A percentile compares a stretch with the other conserved stretches of the same genome.
phyloP scores from a whole-genome alignment of 2,888 invertebrate genomes.

The Lamellibrachia columna region DNA sequence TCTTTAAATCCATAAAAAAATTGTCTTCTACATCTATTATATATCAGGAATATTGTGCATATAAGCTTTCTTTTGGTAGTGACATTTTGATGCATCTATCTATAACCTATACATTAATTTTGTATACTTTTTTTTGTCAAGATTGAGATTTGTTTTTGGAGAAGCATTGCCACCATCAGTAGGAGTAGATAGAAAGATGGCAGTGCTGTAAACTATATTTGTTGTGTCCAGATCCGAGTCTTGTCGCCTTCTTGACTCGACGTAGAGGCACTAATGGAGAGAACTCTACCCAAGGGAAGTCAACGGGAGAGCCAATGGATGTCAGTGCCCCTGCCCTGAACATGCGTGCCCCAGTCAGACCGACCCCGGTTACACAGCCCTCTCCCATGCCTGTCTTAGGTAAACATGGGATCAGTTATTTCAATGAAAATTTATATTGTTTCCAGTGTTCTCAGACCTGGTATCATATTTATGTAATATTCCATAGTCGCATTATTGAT shows the following conservation, averaged over 20 bases:
- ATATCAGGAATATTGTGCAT: too few relatives aligned
- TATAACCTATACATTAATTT: not conserved
- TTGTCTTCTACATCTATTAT: too few relatives aligned
- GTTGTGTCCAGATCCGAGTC: constrained; percentile 73
- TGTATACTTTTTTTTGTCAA: not conserved
- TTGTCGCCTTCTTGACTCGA: constrained; percentile 73
- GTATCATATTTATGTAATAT: not conserved
- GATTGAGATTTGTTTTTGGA: not conserved
- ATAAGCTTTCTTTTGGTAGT: too few relatives aligned
- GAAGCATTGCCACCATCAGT: too few relatives aligned
- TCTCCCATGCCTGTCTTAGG: not conserved
- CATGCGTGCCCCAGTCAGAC: not conserved
- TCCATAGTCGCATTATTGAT: not conserved
- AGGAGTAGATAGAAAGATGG: too few relatives aligned
- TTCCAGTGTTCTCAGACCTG: not conserved
- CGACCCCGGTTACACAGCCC: not conserved
- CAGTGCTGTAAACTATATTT: not conserved
- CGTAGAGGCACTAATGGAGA: not conserved
- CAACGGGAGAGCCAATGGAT: not conserved
- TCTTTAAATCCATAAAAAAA: not conserved
- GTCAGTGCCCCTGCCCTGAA: not conserved
- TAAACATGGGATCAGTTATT: not conserved
- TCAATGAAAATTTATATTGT: not conserved
- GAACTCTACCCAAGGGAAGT: not conserved
- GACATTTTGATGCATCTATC: not conserved